These are phyloP conservation scores for Leptoteleia sp. DNA, from an alignment of 1,140 invertebrate genomes.

Conservation along the genomic window DNA sequence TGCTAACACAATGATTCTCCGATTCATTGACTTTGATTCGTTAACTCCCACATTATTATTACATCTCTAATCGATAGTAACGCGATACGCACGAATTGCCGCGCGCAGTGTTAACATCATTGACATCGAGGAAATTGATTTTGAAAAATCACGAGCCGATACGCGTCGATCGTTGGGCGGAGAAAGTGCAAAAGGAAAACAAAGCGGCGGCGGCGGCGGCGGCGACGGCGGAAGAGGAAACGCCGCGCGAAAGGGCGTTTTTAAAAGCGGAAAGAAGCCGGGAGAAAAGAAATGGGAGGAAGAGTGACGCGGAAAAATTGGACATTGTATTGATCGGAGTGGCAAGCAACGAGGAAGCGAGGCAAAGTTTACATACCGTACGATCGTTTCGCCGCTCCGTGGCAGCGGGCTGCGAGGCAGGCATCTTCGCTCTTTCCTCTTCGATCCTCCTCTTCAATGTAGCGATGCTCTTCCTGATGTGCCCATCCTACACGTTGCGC, in stretches of 20 bases:
- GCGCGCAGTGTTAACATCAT: not conserved
- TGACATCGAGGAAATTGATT: slow-evolving; percentile 23
- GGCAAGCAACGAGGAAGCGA: not conserved
- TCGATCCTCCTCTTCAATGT: slow-evolving; percentile 75
- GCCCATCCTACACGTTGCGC: slow-evolving; percentile 76
- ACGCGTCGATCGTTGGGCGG: slow-evolving; percentile 7
- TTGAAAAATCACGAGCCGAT: slow-evolving; percentile 18
- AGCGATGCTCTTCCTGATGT: slow-evolving; percentile 69
- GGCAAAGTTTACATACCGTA: slow-evolving; percentile 65
- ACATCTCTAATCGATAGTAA: not conserved
- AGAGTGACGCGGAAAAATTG: not conserved
- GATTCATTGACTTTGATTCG: no score
- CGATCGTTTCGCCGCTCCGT: slow-evolving; percentile 77
- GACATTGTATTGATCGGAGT: no score
- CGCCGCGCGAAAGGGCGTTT: not conserved
- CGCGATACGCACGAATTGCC: slow-evolving; percentile 17
- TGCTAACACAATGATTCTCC: no score
- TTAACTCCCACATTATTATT: slow-evolving; percentile 18
- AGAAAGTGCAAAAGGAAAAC: slow-evolving; percentile 22
- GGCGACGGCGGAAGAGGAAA: no score
- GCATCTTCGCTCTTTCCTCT: slow-evolving; percentile 74
- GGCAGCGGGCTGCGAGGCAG: slow-evolving; percentile 76
- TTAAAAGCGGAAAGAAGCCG: no score
- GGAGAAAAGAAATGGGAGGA: not conserved
- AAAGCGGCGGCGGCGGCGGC: no score